Evolutionary conservation across 1,140 invertebrate species (phyloP).

Genomic region (Dendroctonus ponderosae): DNA sequence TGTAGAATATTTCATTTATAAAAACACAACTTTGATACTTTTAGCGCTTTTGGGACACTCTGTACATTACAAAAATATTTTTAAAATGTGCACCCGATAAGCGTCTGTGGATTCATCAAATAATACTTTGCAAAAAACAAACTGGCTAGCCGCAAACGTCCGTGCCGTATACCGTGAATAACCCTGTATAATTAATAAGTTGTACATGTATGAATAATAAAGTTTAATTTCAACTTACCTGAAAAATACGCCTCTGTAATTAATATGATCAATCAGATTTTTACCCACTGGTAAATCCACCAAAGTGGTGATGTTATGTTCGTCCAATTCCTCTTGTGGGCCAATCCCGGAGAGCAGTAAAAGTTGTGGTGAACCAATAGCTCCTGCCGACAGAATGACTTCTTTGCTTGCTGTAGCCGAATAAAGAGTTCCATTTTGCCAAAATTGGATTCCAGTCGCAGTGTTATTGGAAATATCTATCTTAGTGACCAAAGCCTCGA

Average conservation of each 20-base stretch:
- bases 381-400: conserved; percentile 74
- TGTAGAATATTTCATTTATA: no score
- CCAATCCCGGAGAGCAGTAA: conserved; percentile 85
- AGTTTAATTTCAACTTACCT: conserved; percentile 14
- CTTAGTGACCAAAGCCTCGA: conserved; percentile 64
- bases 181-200: no score
- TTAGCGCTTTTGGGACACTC: no score
- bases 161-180: no score
- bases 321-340: conserved; percentile 64
- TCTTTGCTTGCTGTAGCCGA: conserved; percentile 58
- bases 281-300: conserved; percentile 70
- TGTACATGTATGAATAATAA: no score
- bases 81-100: no score
- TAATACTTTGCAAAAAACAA: no score
- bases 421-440: conserved; percentile 54
- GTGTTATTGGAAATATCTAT: conserved; percentile 64
- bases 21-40: no score
- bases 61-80: no score
- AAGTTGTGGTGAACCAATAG: conserved; percentile 72
- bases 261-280: conserved; percentile 76
- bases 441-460: conserved; percentile 70
- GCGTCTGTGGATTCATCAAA: no score
- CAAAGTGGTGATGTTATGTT: conserved; percentile 63
- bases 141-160: no score
- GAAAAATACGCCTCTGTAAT: conserved; percentile 53